Conservation (phyloP, 2,797 vertebrate genomes). For the Varecia variegata region DNA sequence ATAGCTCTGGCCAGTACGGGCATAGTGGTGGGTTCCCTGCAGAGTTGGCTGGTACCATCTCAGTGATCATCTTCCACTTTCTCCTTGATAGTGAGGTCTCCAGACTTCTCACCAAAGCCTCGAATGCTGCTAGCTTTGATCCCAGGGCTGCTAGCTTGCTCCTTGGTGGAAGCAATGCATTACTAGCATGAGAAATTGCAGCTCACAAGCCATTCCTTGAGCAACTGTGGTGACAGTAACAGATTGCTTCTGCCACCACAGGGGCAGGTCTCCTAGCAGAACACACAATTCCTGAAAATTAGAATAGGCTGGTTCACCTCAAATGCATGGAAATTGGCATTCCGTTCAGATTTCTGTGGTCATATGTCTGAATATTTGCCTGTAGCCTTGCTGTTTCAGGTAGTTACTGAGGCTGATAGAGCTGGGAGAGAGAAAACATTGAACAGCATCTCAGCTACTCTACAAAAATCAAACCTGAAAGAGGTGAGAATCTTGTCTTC, state of each 20-base stretch:
- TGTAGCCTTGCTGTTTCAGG: conserved; percentile 52
- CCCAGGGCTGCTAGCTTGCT: conserved; percentile 54
- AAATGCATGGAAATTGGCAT: conserved; percentile 73
- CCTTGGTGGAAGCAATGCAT: conserved; percentile 68
- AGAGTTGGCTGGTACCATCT: neutral
- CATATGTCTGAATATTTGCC: conserved; percentile 71
- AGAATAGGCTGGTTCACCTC: conserved; percentile 65
- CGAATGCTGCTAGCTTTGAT: too few relatives aligned
- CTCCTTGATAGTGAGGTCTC: conserved; percentile 53
- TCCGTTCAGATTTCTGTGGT: conserved; percentile 50
- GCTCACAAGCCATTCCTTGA: conserved; percentile 57
- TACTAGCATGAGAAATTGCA: conserved; percentile 74
- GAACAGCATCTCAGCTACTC: conserved; percentile 69
- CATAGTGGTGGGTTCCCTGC: neutral
- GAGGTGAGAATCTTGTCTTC: conserved; percentile 25
- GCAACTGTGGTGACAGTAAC: conserved; percentile 69
- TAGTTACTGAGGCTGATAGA: conserved; percentile 56
- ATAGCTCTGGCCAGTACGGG: neutral
- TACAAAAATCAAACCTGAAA: conserved; percentile 70
- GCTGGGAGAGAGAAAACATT: conserved; percentile 55
- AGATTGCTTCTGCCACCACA: conserved; percentile 65
- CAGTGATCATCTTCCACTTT: conserved; percentile 49
- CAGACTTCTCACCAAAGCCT: conserved; percentile 54
- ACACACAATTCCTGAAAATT: conserved; percentile 57
- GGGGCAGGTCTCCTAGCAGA: conserved; percentile 67